These are phyloP conservation scores for Malthinus seriepunctatus DNA, from an alignment of 2,888 invertebrate species.

Conservation along the genomic window DNA sequence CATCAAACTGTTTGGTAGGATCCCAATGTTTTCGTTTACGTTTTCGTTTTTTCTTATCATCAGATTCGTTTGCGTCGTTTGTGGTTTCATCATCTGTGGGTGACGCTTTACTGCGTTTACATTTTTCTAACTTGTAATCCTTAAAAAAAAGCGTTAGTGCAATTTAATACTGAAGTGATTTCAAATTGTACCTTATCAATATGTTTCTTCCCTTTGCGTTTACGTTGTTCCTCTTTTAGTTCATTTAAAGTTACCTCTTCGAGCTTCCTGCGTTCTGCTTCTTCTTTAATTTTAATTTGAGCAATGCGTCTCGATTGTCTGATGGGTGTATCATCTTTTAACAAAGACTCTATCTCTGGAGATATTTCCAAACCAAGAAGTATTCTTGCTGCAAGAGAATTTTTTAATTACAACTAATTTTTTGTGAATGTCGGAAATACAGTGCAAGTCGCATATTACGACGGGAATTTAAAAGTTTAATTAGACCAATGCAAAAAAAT, in stretches of 20 bases:
- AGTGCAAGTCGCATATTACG: too few relatives aligned
- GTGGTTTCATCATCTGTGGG: slow-evolving; percentile 51
- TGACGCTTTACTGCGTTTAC: slow-evolving; percentile 41
- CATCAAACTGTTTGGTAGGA: slow-evolving; percentile 53
- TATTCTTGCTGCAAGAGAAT: slow-evolving; percentile 48
- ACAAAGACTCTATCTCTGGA: slow-evolving; percentile 42
- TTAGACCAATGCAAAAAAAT: too few relatives aligned
- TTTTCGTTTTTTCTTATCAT: slow-evolving; percentile 53
- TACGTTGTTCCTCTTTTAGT: slow-evolving; percentile 67
- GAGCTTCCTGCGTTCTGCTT: slow-evolving; percentile 73
- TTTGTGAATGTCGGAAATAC: too few relatives aligned
- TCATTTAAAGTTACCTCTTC: slow-evolving; percentile 75
- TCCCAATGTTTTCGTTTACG: slow-evolving; percentile 43
- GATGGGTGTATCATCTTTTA: slow-evolving; percentile 49
- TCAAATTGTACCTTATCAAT: slow-evolving; percentile 38
- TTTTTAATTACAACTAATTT: not conserved
- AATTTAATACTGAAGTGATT: not conserved
- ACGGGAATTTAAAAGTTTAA: too few relatives aligned
- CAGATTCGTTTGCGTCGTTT: slow-evolving; percentile 52
- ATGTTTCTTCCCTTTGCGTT: slow-evolving; percentile 51
- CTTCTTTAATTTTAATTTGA: slow-evolving; percentile 84
- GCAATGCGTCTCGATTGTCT: slow-evolving; percentile 85
- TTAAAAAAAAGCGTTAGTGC: slow-evolving; percentile 14
- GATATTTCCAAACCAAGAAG: slow-evolving; percentile 58
- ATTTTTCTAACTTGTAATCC: slow-evolving; percentile 46